A percentile compares a stretch with the other conserved stretches of the same genome.
Evolutionary conservation across 2,888 invertebrate genomes (phyloP).

Genomic region (Hartigia nigra): DNA sequence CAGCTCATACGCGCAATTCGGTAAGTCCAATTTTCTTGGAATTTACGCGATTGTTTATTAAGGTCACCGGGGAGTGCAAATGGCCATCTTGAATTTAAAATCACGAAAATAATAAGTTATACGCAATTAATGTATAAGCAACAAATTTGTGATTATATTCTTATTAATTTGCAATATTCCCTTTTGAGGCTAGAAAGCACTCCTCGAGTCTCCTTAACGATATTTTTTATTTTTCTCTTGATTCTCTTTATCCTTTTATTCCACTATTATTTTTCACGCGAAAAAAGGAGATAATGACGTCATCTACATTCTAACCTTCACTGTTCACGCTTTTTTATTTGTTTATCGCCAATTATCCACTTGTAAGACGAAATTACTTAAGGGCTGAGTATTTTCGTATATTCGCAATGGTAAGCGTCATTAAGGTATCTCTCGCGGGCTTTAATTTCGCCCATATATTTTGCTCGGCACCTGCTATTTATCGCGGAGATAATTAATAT

Average conservation of each 20-base stretch:
- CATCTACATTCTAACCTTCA: neutral
- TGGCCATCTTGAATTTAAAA: too few species aligned
- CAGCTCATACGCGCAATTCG: neutral
- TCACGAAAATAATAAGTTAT: too few species aligned
- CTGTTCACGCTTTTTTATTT: conserved; percentile 13
- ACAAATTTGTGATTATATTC: too few species aligned
- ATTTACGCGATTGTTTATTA: neutral
- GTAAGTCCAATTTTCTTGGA: neutral
- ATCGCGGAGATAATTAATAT: conserved; percentile 9
- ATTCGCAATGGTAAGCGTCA: neutral
- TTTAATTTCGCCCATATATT: too few species aligned
- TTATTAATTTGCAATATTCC: too few species aligned
- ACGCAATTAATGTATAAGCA: too few species aligned
- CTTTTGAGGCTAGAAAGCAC: too few species aligned
- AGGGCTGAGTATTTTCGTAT: neutral
- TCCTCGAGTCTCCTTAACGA: too few species aligned
- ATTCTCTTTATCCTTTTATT: neutral
- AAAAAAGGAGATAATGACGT: neutral
- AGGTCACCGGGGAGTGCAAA: too few species aligned
- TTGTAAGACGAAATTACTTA: neutral
- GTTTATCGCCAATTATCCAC: neutral
- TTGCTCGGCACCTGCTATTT: neutral
- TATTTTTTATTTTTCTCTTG: neutral
- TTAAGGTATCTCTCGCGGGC: too few species aligned
- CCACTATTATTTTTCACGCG: neutral